phyloP scores from a whole-genome alignment of 2,797 vertebrate genomes.

The Vireo griseus region DNA sequence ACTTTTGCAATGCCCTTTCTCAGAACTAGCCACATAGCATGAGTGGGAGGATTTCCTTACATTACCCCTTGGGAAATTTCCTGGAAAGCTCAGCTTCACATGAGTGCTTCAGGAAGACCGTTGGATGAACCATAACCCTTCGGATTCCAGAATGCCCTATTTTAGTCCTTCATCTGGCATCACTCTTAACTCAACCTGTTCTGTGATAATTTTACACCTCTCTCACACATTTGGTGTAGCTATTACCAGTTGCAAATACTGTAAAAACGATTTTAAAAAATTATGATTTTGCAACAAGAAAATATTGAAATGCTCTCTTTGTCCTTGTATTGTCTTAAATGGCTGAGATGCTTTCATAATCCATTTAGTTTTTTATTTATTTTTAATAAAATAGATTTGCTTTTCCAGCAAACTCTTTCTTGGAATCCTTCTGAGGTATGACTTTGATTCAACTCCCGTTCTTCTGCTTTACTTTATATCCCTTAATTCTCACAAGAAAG shows the following conservation, averaged over 20 bases:
- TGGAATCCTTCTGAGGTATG: background rate
- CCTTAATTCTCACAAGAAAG: background rate
- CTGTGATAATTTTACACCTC: background rate
- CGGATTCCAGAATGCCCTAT: background rate
- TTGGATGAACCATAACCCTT: background rate
- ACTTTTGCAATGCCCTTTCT: conserved; percentile 2
- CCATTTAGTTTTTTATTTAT: background rate
- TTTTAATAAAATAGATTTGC: background rate
- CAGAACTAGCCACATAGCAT: background rate
- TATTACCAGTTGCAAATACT: background rate
- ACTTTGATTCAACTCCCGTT: background rate
- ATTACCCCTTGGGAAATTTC: conserved; percentile 7
- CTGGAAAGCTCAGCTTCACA: conserved; percentile 25
- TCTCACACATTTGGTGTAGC: background rate
- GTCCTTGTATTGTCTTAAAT: background rate
- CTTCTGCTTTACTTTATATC: background rate
- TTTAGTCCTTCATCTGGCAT: background rate
- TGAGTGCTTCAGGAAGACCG: background rate
- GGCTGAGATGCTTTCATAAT: background rate
- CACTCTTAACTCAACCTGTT: background rate
- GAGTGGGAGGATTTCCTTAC: background rate
- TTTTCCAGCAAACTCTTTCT: background rate
- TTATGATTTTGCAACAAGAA: background rate
- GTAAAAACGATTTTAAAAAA: background rate
- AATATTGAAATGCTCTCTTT: background rate